Conservation (phyloP, 2,888 invertebrate genomes). For the Amphiduros pacificus region DNA sequence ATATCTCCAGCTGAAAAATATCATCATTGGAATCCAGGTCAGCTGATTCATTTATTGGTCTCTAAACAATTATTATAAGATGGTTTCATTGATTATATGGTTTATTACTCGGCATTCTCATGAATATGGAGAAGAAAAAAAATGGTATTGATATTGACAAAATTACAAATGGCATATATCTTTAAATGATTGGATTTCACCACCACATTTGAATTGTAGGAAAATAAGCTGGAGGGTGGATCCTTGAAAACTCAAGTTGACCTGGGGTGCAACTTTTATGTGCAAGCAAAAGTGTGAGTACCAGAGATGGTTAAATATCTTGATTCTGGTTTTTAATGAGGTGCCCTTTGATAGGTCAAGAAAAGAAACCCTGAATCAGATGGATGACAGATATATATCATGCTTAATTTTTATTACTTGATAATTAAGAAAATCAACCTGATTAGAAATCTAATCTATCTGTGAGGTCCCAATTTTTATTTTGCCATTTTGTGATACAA, state of each 20-base stretch:
- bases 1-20: conserved; percentile 73
- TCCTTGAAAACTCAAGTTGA: conserved; percentile 74
- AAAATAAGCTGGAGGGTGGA: conserved; percentile 60
- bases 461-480: too few relatives aligned
- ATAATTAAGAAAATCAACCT: too few relatives aligned
- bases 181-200: neutral
- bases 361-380: too few relatives aligned
- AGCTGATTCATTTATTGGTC: neutral
- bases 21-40: conserved; percentile 65
- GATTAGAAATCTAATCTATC: too few relatives aligned
- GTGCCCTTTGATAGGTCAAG: too few relatives aligned
- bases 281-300: conserved; percentile 72
- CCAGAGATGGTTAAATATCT: too few relatives aligned
- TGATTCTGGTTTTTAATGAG: neutral
- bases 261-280: conserved; percentile 82
- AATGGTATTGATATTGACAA: neutral
- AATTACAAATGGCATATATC: neutral
- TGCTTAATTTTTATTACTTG: too few relatives aligned
- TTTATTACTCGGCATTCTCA: neutral
- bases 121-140: neutral
- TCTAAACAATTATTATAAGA: too few relatives aligned
- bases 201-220: conserved; percentile 5
- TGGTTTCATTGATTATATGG: too few relatives aligned
- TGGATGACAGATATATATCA: too few relatives aligned
- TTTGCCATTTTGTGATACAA: too few relatives aligned